Conservation (phyloP, 2,797 vertebrate species). For the Euthynnus affinis region DNA sequence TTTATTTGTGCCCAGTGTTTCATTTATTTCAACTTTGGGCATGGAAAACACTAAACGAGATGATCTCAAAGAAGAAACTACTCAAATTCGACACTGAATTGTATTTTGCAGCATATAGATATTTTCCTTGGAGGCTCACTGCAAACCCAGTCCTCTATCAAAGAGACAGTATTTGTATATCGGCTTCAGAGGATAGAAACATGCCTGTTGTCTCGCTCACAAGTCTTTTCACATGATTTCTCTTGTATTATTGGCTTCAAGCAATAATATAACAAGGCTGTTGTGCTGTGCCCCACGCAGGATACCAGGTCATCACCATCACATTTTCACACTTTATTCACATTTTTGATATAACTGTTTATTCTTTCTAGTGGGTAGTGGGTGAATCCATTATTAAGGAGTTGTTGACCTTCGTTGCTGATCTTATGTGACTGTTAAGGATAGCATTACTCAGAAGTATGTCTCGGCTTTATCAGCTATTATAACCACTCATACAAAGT, state of each 20-base stretch:
- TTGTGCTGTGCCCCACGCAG: conserved; percentile 3
- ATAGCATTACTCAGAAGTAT: conserved; percentile 14
- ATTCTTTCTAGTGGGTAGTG: neutral
- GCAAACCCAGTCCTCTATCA: neutral
- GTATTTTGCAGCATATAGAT: neutral
- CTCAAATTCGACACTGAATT: neutral
- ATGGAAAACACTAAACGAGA: too few relatives aligned
- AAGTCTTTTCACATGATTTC: conserved; percentile 45
- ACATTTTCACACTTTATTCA: conserved; percentile 26
- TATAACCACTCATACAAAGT: neutral
- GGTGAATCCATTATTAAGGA: conserved; percentile 28
- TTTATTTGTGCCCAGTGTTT: neutral
- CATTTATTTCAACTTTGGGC: neutral
- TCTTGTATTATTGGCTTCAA: conserved; percentile 7
- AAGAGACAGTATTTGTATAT: conserved; percentile 5
- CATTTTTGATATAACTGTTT: neutral
- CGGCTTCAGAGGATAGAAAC: conserved; percentile 27
- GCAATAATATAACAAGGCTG: neutral
- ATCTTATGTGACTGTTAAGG: conserved; percentile 21
- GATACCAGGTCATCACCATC: neutral
- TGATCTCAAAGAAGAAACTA: neutral
- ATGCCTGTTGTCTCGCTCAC: conserved; percentile 20
- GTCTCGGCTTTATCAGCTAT: conserved; percentile 6
- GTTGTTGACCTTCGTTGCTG: conserved; percentile 13
- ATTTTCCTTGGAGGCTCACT: neutral